These are phyloP conservation scores for Channa argus DNA, from an alignment of 2,113 vertebrate genomes.

Conservation along the genomic window DNA sequence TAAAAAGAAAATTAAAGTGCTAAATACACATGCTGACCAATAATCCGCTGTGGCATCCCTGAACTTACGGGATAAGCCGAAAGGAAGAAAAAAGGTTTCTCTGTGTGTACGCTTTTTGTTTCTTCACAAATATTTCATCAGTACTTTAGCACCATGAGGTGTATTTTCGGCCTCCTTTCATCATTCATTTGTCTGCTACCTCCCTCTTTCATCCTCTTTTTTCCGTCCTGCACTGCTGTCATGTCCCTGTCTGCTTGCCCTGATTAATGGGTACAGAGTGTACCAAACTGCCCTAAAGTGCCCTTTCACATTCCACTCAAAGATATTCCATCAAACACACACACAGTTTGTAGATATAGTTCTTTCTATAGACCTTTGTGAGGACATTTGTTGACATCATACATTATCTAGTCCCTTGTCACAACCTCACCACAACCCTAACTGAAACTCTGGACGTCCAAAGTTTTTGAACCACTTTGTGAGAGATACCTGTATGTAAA, in stretches of 20 bases:
- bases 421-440: too few species aligned
- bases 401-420: too few species aligned
- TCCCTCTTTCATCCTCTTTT: neutral
- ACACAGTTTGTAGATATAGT: neutral
- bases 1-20: too few species aligned
- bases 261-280: conserved; percentile 58
- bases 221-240: conserved; percentile 36
- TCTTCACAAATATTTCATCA: conserved; percentile 25
- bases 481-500: neutral
- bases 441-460: too few species aligned
- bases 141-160: neutral
- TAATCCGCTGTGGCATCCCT: too few species aligned
- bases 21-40: too few species aligned
- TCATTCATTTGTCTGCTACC: neutral
- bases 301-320: conserved; percentile 36
- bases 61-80: too few species aligned
- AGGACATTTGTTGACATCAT: too few species aligned
- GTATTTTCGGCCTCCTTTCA: conserved; percentile 14
- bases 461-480: neutral
- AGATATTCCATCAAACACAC: conserved; percentile 23
- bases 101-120: neutral
- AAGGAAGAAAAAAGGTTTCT: too few species aligned
- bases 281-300: conserved; percentile 41
- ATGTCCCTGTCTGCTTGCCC: conserved; percentile 47
- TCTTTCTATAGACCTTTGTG: too few species aligned